Evolutionary conservation across 2,113 vertebrate species (phyloP).

Genomic region (Gambusia affinis): DNA sequence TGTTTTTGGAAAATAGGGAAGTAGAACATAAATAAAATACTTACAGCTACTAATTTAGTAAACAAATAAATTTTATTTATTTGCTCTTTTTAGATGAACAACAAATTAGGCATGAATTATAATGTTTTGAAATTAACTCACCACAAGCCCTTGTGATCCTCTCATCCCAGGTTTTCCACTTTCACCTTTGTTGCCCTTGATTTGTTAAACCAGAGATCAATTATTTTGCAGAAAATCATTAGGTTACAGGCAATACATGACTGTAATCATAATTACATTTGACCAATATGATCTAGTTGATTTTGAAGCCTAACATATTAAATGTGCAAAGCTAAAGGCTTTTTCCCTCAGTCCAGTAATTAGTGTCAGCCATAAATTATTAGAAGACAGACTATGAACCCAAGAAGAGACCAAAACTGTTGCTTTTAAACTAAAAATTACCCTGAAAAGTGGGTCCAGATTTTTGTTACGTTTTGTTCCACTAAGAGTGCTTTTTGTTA

Average conservation of each 20-base stretch:
- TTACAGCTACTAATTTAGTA: no score
- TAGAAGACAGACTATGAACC: conserved; percentile 53
- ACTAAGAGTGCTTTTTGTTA: conserved; percentile 13
- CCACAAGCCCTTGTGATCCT: conserved; percentile 84
- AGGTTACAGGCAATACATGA: conserved; percentile 8
- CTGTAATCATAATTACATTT: conserved; percentile 5
- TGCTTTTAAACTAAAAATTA: conserved; percentile 61
- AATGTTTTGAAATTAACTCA: conserved; percentile 65
- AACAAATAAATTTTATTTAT: background rate
- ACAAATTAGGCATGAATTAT: background rate
- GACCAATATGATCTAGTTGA: conserved; percentile 23
- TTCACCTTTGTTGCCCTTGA: conserved; percentile 91
- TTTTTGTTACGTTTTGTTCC: conserved; percentile 40
- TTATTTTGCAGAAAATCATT: conserved; percentile 23
- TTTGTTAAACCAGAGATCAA: conserved; percentile 37
- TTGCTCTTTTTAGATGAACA: background rate
- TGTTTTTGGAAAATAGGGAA: conserved; percentile 4
- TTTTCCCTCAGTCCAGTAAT: background rate
- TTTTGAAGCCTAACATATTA: conserved; percentile 37
- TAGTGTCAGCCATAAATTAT: conserved; percentile 43
- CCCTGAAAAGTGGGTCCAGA: conserved; percentile 52
- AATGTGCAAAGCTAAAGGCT: background rate
- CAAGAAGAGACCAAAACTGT: conserved; percentile 45
- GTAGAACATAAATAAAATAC: background rate
- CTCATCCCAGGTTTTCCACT: conserved; percentile 82